Evolutionary conservation across 2,888 invertebrate genomes (phyloP).

Genomic region (Acleris literana): DNA sequence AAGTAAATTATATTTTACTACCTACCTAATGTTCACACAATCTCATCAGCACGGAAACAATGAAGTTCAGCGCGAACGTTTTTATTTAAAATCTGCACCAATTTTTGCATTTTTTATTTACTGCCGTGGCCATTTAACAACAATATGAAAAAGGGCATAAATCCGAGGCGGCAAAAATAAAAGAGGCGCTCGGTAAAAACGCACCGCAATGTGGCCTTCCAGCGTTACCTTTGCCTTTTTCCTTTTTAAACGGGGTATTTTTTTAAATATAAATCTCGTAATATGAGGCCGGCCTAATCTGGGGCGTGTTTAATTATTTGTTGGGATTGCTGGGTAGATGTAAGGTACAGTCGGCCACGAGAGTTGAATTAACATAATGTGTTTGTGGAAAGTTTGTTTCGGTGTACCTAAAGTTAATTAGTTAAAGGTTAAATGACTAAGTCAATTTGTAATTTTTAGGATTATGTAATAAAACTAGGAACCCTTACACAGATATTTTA

Average conservation of each 20-base stretch:
- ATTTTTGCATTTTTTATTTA: constrained; percentile 5
- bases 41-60: no score
- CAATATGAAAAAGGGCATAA: constrained; percentile 32
- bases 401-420: neutral
- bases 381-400: neutral
- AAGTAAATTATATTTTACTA: no score
- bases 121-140: constrained; percentile 14
- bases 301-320: constrained; percentile 35
- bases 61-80: neutral
- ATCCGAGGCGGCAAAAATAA: constrained; percentile 20
- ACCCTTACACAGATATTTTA: no score
- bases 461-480: no score
- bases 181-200: constrained; percentile 20
- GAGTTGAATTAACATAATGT: neutral
- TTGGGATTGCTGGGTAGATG: constrained; percentile 4
- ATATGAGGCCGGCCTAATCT: constrained; percentile 26
- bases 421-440: no score
- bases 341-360: constrained; percentile 6
- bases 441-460: no score
- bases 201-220: constrained; percentile 20
- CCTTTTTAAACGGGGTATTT: constrained; percentile 20
- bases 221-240: constrained; percentile 20
- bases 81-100: constrained; percentile 7
- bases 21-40: no score
- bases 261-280: constrained; percentile 27